Evolutionary conservation across 2,797 vertebrate species (phyloP).

Genomic region (Hyperoplus immaculatus): DNA sequence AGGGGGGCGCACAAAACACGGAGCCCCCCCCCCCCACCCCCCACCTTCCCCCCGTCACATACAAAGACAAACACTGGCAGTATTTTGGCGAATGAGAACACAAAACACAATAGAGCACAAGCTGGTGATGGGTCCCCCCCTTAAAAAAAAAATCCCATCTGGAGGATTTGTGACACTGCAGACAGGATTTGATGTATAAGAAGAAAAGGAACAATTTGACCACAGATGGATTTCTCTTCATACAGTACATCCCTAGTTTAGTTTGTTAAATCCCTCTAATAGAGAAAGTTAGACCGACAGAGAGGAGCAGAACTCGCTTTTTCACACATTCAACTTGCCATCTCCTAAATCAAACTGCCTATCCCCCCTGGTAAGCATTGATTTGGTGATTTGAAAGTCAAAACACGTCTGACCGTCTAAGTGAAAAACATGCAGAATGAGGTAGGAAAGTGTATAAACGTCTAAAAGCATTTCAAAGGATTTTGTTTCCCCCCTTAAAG

Average conservation of each 20-base stretch:
- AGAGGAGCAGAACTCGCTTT: neutral
- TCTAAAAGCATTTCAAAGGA: neutral
- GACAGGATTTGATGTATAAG: constrained; percentile 32
- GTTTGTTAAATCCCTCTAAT: neutral
- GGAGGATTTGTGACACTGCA: constrained; percentile 36
- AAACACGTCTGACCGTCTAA: neutral
- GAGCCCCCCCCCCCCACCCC: constrained; percentile 3
- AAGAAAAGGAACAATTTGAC: constrained; percentile 14
- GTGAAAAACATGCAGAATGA: neutral
- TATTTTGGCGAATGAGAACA: constrained; percentile 39
- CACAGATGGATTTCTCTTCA: constrained; percentile 27
- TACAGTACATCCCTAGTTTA: neutral
- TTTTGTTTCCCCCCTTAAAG: neutral
- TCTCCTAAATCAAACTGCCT: neutral
- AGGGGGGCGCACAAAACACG: constrained; percentile 56
- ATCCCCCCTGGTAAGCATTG: neutral
- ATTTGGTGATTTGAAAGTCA: neutral
- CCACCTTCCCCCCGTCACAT: constrained; percentile 45
- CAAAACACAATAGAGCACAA: constrained; percentile 46
- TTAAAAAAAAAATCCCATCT: neutral
- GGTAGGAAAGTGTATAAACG: neutral
- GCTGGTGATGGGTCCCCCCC: constrained; percentile 37
- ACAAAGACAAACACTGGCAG: constrained; percentile 52
- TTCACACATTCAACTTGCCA: neutral
- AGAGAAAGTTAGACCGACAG: constrained; percentile 5